Conservation (phyloP, 2,888 invertebrate genomes). For the Busseola fusca region DNA sequence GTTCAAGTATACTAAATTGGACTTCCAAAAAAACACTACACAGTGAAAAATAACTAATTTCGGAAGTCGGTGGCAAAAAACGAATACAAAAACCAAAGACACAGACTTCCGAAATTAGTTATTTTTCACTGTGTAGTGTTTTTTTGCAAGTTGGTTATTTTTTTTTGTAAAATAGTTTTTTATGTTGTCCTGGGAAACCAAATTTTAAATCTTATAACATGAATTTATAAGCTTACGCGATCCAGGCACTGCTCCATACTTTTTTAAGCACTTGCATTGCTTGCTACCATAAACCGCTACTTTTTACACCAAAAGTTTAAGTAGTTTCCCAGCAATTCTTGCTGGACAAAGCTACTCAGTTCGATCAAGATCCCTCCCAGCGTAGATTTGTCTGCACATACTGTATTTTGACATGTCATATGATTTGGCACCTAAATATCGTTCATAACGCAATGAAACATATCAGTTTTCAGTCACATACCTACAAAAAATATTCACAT, state of each 20-base stretch:
- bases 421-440: not conserved
- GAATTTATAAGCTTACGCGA: not conserved
- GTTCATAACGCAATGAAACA: not conserved
- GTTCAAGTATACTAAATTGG: no score
- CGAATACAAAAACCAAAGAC: no score
- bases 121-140: no score
- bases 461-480: not conserved
- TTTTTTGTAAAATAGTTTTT: no score
- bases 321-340: not conserved
- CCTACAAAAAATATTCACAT: slow-evolving; percentile 1
- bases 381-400: not conserved
- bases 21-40: no score
- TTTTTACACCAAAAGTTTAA: not conserved
- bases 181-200: no score
- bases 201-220: no score
- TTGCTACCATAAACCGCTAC: no score
- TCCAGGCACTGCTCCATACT: not conserved
- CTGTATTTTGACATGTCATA: not conserved
- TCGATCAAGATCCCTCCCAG: not conserved
- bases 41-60: no score
- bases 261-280: not conserved
- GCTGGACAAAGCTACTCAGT: not conserved
- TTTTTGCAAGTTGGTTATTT: no score
- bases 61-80: no score
- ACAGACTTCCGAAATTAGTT: no score